phyloP scores from a whole-genome alignment of 2,797 vertebrate genomes.

The Hyperoplus immaculatus region DNA sequence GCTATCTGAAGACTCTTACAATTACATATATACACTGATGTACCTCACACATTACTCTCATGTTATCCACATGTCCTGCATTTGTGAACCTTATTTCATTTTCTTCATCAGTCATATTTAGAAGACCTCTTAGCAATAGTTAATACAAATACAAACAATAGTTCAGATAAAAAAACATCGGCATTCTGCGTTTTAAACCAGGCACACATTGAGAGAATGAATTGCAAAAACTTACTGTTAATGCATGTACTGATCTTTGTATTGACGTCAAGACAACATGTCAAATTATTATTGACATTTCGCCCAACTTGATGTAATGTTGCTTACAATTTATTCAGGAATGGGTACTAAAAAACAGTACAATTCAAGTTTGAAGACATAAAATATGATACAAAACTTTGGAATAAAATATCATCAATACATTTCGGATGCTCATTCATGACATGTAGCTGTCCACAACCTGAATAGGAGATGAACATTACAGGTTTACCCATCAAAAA shows the following conservation, averaged over 20 bases:
- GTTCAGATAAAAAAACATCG: background rate
- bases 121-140: background rate
- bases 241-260: background rate
- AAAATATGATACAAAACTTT: background rate
- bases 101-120: background rate
- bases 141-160: too few relatives aligned
- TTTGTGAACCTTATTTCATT: background rate
- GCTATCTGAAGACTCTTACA: background rate
- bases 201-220: constrained; percentile 10
- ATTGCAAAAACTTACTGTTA: background rate
- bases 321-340: background rate
- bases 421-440: background rate
- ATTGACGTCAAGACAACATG: background rate
- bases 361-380: background rate
- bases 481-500: too few relatives aligned
- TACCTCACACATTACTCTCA: background rate
- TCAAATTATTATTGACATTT: background rate
- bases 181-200: background rate
- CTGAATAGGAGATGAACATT: background rate
- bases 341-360: background rate
- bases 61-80: background rate
- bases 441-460: background rate
- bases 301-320: background rate
- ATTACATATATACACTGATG: background rate
- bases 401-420: background rate